Evolutionary conservation across 1,140 invertebrate species (phyloP).

Genomic region (Sweltsa coloradensis): DNA sequence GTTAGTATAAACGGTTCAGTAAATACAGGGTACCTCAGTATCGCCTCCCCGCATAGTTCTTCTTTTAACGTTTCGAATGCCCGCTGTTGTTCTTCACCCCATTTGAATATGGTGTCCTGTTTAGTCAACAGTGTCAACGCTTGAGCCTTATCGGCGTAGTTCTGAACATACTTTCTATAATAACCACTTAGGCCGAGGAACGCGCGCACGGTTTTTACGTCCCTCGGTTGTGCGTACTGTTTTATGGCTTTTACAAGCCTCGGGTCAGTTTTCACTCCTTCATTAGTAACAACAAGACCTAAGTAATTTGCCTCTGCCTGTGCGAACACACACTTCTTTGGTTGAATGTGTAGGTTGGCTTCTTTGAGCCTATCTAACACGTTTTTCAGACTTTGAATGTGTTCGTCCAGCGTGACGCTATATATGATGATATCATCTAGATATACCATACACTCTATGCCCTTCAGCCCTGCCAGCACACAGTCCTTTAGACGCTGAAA

Average conservation of each 20-base stretch:
- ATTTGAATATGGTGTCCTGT: slow-evolving; percentile 8
- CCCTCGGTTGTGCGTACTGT: slow-evolving; percentile 11
- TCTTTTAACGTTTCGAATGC: slow-evolving; percentile 28
- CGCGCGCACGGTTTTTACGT: slow-evolving; percentile 11
- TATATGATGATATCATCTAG: too few relatives aligned
- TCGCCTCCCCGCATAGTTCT: slow-evolving; percentile 23
- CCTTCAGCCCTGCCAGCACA: slow-evolving; percentile 21
- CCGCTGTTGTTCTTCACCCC: slow-evolving; percentile 12
- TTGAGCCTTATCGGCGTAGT: slow-evolving; percentile 15
- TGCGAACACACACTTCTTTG: too few relatives aligned
- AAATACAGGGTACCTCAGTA: slow-evolving; percentile 23
- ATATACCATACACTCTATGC: slow-evolving; percentile 25
- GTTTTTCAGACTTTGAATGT: slow-evolving; percentile 19
- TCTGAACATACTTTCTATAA: slow-evolving; percentile 25
- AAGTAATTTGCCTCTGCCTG: slow-evolving; percentile 1
- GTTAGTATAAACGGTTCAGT: slow-evolving; percentile 19
- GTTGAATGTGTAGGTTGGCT: slow-evolving; percentile 10
- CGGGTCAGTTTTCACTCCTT: slow-evolving; percentile 15
- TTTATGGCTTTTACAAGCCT: slow-evolving; percentile 10
- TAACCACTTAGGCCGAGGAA: slow-evolving; percentile 27
- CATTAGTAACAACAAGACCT: slow-evolving; percentile 4
- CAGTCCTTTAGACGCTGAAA: slow-evolving; percentile 32
- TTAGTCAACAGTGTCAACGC: slow-evolving; percentile 19
- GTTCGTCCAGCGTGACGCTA: slow-evolving; percentile 27
- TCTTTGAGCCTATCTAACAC: slow-evolving; percentile 27